Evolutionary conservation across 2,888 invertebrate species (phyloP).

Genomic region (Acronicta aceris): DNA sequence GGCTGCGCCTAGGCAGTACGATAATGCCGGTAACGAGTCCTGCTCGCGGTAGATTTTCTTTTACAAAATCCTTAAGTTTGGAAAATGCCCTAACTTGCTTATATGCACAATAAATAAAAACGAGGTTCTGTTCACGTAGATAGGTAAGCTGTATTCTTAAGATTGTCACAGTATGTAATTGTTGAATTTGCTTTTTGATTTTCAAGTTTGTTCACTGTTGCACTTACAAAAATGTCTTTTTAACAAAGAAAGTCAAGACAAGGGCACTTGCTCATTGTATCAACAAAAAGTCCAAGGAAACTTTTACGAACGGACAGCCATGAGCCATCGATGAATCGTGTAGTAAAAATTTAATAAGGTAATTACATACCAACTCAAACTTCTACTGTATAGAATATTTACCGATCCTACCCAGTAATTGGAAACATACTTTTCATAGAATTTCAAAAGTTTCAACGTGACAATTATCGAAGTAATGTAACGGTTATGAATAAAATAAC

Average conservation of each 20-base stretch:
- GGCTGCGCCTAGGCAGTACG: too few species aligned
- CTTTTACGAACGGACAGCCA: slow-evolving; percentile 3
- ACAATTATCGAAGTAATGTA: slow-evolving; percentile 75
- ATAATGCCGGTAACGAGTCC: too few species aligned
- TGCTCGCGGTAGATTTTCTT: too few species aligned
- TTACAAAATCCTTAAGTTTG: too few species aligned
- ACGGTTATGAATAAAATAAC: slow-evolving; percentile 74
- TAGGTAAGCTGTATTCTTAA: too few species aligned
- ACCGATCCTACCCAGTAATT: slow-evolving; percentile 60
- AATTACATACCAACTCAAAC: slow-evolving; percentile 56
- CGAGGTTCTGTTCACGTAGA: too few species aligned
- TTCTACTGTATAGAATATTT: slow-evolving; percentile 56
- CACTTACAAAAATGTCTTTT: background rate
- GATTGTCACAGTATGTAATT: too few species aligned
- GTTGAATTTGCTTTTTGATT: too few species aligned
- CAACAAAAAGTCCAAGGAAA: slow-evolving; percentile 23
- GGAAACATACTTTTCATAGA: slow-evolving; percentile 64
- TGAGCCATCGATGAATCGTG: slow-evolving; percentile 50
- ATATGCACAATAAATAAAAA: too few species aligned
- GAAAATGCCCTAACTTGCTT: too few species aligned
- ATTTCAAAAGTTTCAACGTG: slow-evolving; percentile 70
- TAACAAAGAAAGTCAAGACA: slow-evolving; percentile 8
- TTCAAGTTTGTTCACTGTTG: too few species aligned
- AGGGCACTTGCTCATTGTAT: background rate
- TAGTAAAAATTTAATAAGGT: slow-evolving; percentile 59